These are phyloP conservation scores for Polydesmus complanatus DNA, from an alignment of 2,888 invertebrate genomes.

Conservation along the genomic window DNA sequence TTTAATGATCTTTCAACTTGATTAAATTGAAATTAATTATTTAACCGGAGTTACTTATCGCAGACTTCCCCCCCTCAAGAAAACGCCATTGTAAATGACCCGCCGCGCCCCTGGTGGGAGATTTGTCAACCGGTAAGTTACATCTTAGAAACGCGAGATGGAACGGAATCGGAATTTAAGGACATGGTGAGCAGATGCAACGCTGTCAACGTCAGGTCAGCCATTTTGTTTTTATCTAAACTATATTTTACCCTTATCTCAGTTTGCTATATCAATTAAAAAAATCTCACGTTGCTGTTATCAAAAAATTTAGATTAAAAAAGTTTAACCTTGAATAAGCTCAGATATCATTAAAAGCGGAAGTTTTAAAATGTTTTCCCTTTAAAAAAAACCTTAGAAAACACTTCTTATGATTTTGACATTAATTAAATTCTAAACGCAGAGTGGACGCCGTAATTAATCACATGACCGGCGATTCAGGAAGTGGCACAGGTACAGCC, in stretches of 20 bases:
- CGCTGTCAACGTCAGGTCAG: slow-evolving; percentile 31
- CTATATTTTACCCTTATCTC: too few relatives aligned
- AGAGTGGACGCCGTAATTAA: slow-evolving; percentile 67
- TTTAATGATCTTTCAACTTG: too few relatives aligned
- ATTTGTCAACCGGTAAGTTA: slow-evolving; percentile 36
- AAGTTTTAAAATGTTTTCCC: too few relatives aligned
- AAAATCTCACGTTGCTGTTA: too few relatives aligned
- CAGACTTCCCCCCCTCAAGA: slow-evolving; percentile 63
- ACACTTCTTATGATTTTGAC: too few relatives aligned
- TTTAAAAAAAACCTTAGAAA: too few relatives aligned
- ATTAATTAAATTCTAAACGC: too few relatives aligned
- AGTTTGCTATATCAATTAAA: too few relatives aligned
- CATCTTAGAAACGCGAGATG: slow-evolving; percentile 30
- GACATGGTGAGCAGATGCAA: slow-evolving; percentile 36
- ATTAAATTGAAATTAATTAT: too few relatives aligned
- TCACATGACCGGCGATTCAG: slow-evolving; percentile 58
- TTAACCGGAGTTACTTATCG: too few relatives aligned
- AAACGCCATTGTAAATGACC: slow-evolving; percentile 47
- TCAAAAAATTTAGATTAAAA: too few relatives aligned
- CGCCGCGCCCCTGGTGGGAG: slow-evolving; percentile 31
- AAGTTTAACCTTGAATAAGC: background rate
- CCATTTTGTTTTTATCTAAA: background rate
- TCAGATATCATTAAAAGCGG: background rate
- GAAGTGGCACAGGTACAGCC: slow-evolving; percentile 44
- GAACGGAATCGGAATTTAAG: slow-evolving; percentile 29